Conservation (phyloP, 2,888 invertebrate species). For the Volucella inanis region DNA sequence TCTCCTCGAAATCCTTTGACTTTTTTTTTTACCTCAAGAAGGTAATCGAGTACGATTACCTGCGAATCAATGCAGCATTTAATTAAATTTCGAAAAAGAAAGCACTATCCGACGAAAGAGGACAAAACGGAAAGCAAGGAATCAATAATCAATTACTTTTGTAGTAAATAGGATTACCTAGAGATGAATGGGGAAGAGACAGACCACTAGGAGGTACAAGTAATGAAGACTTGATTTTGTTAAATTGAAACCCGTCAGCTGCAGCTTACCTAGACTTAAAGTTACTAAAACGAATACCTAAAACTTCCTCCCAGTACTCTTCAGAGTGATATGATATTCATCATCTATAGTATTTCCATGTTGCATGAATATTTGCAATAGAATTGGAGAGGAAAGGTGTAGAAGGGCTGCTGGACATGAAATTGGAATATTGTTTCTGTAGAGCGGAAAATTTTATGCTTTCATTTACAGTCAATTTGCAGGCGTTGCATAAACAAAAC, state of each 20-base stretch:
- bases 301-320: too few species aligned
- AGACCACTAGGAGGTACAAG: too few species aligned
- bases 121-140: conserved; percentile 32
- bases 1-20: not conserved
- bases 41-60: conserved; percentile 64
- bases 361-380: not conserved
- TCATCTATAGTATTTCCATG: too few species aligned
- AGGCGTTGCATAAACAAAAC: not conserved
- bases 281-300: too few species aligned
- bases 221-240: too few species aligned
- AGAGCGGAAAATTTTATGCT: conserved; percentile 22
- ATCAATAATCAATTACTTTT: conserved; percentile 69
- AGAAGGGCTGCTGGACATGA: not conserved
- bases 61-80: conserved; percentile 46
- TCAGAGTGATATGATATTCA: too few species aligned
- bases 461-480: conserved; percentile 47
- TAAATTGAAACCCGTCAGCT: too few species aligned
- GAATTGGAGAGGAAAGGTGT: not conserved
- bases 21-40: conserved; percentile 52
- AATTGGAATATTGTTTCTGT: not conserved
- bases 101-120: conserved; percentile 1
- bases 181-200: conserved; percentile 3
- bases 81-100: conserved; percentile 36
- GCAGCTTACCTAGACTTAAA: too few species aligned
- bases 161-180: conserved; percentile 62